phyloP scores from a whole-genome alignment of 2,888 invertebrate genomes.

The Arenicola marina region DNA sequence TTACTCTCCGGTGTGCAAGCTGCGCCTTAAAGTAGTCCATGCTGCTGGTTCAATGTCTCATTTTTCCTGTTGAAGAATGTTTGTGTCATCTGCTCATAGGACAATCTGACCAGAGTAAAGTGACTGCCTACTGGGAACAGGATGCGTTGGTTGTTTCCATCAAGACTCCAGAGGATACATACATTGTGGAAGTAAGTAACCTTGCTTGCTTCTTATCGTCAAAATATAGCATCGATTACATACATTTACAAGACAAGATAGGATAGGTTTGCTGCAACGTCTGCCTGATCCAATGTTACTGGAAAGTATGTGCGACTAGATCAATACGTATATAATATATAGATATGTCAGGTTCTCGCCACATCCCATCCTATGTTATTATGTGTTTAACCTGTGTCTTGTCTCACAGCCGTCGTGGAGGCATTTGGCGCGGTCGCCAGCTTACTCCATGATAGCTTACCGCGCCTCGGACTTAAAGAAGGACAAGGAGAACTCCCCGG shows the following conservation, averaged over 20 bases:
- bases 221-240: no score
- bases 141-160: constrained; percentile 1
- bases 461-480: neutral
- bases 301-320: no score
- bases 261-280: no score
- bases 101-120: no score
- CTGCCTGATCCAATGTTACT: no score
- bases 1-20: no score
- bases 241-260: no score
- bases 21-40: no score
- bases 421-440: neutral
- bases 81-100: no score
- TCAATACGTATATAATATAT: neutral
- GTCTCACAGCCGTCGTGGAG: constrained; percentile 4
- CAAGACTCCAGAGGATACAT: neutral
- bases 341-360: neutral
- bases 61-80: no score
- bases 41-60: no score
- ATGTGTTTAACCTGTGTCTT: neutral
- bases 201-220: neutral
- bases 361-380: no score
- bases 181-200: neutral
- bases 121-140: constrained; percentile 4
- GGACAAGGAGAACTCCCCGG: neutral
- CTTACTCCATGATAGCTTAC: constrained; percentile 7